These are phyloP conservation scores for Pipistrellus kuhlii DNA, from an alignment of 2,797 vertebrate genomes.

Conservation along the genomic window DNA sequence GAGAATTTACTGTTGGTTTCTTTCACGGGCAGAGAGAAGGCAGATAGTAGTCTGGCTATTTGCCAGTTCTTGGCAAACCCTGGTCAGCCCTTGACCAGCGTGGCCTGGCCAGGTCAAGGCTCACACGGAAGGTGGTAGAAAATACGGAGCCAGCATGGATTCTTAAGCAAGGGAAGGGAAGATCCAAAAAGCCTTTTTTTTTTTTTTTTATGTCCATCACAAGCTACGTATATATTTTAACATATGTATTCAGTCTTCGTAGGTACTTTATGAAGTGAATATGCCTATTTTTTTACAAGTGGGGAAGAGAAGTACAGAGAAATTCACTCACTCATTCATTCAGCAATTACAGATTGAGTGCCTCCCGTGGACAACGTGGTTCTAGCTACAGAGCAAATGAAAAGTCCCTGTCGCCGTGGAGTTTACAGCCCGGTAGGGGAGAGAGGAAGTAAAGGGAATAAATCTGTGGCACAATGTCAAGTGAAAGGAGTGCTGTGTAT, in stretches of 20 bases:
- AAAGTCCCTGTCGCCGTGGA: slow-evolving; percentile 11
- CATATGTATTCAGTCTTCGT: neutral
- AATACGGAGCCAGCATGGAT: neutral
- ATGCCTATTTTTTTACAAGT: neutral
- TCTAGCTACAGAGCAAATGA: slow-evolving; percentile 13
- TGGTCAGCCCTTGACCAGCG: neutral
- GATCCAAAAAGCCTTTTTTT: neutral
- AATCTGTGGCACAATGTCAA: neutral
- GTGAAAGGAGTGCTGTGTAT: neutral
- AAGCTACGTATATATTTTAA: neutral
- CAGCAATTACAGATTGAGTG: neutral
- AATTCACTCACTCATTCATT: neutral
- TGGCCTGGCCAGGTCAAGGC: neutral
- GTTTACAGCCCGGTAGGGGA: neutral
- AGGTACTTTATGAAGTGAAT: neutral
- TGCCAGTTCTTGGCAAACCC: neutral
- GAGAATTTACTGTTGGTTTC: neutral
- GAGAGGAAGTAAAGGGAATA: neutral
- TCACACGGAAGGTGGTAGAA: neutral
- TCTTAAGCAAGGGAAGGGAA: neutral
- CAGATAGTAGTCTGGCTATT: neutral
- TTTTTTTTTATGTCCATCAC: neutral
- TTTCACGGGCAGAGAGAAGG: neutral
- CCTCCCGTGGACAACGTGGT: neutral
- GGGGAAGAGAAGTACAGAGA: slow-evolving; percentile 31